Conservation (phyloP, 1,140 invertebrate species). For the Arctopsyche grandis region DNA sequence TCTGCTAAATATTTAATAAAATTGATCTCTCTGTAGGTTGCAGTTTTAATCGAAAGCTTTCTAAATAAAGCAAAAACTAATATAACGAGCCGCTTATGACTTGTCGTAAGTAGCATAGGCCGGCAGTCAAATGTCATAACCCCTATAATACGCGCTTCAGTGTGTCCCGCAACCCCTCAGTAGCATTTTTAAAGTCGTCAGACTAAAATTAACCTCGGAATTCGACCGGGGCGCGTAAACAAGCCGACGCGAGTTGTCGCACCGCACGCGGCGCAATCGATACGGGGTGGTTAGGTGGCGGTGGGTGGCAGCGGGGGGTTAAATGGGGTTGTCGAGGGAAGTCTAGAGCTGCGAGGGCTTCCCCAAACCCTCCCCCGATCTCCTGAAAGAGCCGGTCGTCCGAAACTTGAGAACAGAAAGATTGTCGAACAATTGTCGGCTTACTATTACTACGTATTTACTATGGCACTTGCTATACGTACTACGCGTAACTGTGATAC, state of each 20-base stretch:
- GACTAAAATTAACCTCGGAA: conserved; percentile 52
- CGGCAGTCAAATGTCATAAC: conserved; percentile 48
- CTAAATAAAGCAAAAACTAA: no score
- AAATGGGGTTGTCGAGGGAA: background rate
- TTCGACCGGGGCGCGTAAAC: conserved; percentile 29
- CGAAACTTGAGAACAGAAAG: conserved; percentile 21
- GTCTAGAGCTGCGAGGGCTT: background rate
- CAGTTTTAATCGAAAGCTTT: no score
- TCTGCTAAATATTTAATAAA: no score
- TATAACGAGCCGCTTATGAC: no score
- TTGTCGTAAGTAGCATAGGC: background rate
- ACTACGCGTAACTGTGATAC: background rate
- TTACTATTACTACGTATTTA: conserved; percentile 18
- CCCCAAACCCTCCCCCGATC: background rate
- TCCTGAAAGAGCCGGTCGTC: background rate
- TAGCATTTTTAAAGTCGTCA: conserved; percentile 13
- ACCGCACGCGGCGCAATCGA: conserved; percentile 46
- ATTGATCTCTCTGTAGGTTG: no score
- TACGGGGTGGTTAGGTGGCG: conserved; percentile 13
- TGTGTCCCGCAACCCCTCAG: background rate
- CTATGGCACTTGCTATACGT: background rate
- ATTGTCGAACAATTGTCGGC: conserved; percentile 30
- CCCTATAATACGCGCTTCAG: conserved; percentile 20
- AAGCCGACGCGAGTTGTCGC: conserved; percentile 34
- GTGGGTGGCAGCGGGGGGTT: background rate